Evolutionary conservation across 2,113 vertebrate genomes (phyloP).

Genomic region (Daboia siamensis): DNA sequence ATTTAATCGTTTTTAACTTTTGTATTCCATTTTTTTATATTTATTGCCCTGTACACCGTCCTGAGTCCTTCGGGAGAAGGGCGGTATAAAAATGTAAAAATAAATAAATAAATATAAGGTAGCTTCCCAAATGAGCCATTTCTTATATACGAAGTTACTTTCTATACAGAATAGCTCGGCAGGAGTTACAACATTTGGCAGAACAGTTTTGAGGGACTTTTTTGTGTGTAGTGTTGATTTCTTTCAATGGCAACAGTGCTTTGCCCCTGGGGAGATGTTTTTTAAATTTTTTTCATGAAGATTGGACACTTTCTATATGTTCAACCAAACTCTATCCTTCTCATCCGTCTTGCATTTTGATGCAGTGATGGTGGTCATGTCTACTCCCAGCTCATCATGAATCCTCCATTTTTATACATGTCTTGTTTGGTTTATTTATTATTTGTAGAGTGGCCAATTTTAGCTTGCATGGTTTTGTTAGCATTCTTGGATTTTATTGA

Average conservation of each 20-base stretch:
- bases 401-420: not conserved
- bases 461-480: not conserved
- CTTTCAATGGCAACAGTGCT: not conserved
- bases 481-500: not conserved
- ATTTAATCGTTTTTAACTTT: too few species aligned
- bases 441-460: not conserved
- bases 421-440: not conserved
- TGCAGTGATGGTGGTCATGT: not conserved
- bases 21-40: too few species aligned
- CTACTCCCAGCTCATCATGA: not conserved
- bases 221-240: not conserved
- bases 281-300: not conserved
- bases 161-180: not conserved
- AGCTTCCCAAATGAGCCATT: not conserved
- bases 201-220: not conserved
- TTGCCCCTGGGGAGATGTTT: not conserved
- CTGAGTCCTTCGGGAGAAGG: too few species aligned
- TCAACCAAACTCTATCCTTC: not conserved
- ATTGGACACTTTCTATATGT: not conserved
- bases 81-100: too few species aligned
- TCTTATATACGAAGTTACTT: not conserved
- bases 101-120: too few species aligned
- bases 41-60: too few species aligned
- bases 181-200: not conserved
- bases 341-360: slow-evolving; percentile 1